Base-by-base conservation (phyloP, 2,888 invertebrate species). In the Mystacides longicornis region DNA sequence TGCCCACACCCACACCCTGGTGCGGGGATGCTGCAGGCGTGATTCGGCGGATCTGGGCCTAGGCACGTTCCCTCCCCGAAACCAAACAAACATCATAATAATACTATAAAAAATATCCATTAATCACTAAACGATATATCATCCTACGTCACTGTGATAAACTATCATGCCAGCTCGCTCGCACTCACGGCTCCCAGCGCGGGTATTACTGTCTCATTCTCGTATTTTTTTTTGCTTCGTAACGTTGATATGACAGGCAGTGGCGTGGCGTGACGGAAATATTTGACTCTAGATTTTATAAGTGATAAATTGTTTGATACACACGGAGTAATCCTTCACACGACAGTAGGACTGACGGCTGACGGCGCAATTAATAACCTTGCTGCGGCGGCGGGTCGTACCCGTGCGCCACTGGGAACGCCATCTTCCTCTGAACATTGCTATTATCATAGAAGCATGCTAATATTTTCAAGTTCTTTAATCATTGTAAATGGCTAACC, bases 121-220 rank as follows among this genome's bases (percentile, higher is more conserved):
- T 45, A 45, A 45, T 45, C 45, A 45, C 45, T 14, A 19, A n/a
- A 2, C 45, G 20, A 45, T 45, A 45, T 21, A 45, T 45, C 45
- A 45, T 45, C 20, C 45, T 45, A 45, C 45, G 45, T 45, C 45
- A 45, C 45, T 19, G 45, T 21, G 45, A 37, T 45, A 21, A 45
- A 45, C 45, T 45, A 19, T 45, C 3, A 31, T 45, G 20, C 45
- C 20, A 21, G 18, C 21, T 45, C 45, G 20, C 45, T 45, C 45
- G 3, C 45, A 19, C 45, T 7, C 18, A 14, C 45, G 16, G 37
- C 21, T 3, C 3, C 20, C 4, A 3, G 20, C 7, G 45, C 3
- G 45, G 20, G 45, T 7, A 37, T 37, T 14, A 37, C 37, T 37
- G 16, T 37, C 37, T 37, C 37, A 7, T 3, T 37, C 37, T 37